Evolutionary conservation across 2,888 invertebrate genomes (phyloP).

Genomic region (Caenorhabditis doughertyi): DNA sequence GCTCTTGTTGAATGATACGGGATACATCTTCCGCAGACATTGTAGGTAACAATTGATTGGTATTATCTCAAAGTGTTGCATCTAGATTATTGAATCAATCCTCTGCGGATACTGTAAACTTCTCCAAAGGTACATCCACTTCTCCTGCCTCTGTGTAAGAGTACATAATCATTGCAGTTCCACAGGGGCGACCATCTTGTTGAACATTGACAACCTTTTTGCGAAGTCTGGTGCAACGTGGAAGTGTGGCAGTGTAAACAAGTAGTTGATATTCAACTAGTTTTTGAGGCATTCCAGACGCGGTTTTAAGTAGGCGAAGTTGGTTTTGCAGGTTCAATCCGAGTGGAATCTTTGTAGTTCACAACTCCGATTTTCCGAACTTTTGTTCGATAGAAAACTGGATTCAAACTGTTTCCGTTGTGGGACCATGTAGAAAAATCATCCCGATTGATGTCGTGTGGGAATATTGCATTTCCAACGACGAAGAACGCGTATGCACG

Average conservation of each 20-base stretch:
- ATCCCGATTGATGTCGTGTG: constrained; percentile 72
- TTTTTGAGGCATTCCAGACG: neutral
- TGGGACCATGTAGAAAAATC: constrained; percentile 75
- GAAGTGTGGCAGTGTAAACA: constrained; percentile 69
- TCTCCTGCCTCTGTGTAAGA: constrained; percentile 68
- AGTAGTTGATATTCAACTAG: constrained; percentile 60
- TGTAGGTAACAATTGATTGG: constrained; percentile 23
- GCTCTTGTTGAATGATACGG: constrained; percentile 23
- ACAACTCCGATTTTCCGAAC: constrained; percentile 63
- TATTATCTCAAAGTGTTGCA: constrained; percentile 30
- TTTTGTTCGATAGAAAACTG: constrained; percentile 70
- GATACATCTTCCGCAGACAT: constrained; percentile 35
- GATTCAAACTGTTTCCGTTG: constrained; percentile 63
- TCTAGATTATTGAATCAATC: constrained; percentile 27
- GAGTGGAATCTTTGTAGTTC: constrained; percentile 38
- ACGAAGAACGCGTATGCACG: constrained; percentile 74
- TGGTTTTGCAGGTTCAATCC: constrained; percentile 56
- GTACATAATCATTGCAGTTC: constrained; percentile 70
- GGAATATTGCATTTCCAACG: constrained; percentile 65
- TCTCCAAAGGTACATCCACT: constrained; percentile 43
- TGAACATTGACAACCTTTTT: constrained; percentile 69
- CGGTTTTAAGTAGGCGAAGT: constrained; percentile 42
- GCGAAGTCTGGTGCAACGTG: constrained; percentile 66
- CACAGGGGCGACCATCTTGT: constrained; percentile 59
- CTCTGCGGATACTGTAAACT: neutral